Evolutionary conservation across 1,140 invertebrate species (phyloP), one percentile per base, ranked within the genome.

Genomic region (Palaemon carinicauda): DNA sequence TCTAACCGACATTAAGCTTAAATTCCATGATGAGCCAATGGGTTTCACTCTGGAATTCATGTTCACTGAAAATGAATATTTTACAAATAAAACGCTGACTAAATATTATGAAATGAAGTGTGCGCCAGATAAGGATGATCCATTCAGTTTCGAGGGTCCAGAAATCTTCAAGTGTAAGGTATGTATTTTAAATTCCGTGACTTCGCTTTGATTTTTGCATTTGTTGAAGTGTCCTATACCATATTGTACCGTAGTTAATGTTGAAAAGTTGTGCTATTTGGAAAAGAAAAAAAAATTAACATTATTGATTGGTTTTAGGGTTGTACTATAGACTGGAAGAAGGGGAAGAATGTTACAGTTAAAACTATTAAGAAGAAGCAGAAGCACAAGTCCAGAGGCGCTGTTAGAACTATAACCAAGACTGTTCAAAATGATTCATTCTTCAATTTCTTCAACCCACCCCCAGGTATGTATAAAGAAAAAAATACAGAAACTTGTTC

Each of bases 371-470:
- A 98, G 91, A 99, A 99, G 93, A 99, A 98, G 92, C 98, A 99
- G 92, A 99, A 99, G 91, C 98, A 99, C 92, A 99, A 99, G 94
- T 96, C 96, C 3, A 94, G 96, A 88, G 98, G 97, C 82, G 95
- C 96, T 10, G 95, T 97, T 87, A 94, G 98, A 90, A 98, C 96
- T 41, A 95, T 99, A 75, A 97, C 96, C 15, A 99, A 99, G 94
- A 96, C 96, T 85, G 96, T 99, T 80, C 96, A 95, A 90, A 96
- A 96, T 80, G 96, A 97, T 91, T 99, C 98, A 0, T 99, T 99
- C 93, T 99, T 99, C 93, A 99, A 99, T 92, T 99, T 99, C 94
- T 99, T 99, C 93, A 95, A 93, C 89, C 97, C 98, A 54, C 97
- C 98, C 82, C 91, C 92, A 91, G 92, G 94, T 95, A 92, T 29